phyloP scores from a whole-genome alignment of 2,113 vertebrate species.

The Spea bombifrons region DNA sequence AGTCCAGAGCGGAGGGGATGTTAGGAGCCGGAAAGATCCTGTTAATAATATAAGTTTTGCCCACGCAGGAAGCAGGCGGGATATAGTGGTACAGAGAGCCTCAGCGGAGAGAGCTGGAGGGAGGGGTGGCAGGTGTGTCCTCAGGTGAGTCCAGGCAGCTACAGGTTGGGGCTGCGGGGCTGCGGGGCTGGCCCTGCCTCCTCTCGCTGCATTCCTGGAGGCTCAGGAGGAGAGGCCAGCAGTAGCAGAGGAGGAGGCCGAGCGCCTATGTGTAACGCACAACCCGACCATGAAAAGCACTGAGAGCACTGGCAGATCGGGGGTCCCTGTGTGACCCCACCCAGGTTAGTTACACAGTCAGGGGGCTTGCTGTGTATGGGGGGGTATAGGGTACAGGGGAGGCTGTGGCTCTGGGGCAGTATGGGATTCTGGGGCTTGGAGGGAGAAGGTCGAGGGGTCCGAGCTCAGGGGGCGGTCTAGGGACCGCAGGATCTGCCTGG shows the following conservation, averaged over 20 bases:
- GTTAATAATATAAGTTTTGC: too few relatives aligned
- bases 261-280: not conserved
- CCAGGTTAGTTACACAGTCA: not conserved
- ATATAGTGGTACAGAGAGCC: not conserved
- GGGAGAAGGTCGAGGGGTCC: too few relatives aligned
- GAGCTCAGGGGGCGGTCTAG: not conserved
- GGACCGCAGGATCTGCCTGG: not conserved
- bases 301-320: not conserved
- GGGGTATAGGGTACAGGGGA: not conserved
- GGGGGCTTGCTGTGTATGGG: not conserved
- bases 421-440: not conserved
- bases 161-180: not conserved
- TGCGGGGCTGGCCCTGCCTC: not conserved
- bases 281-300: not conserved
- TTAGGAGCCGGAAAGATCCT: too few relatives aligned
- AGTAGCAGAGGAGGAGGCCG: constrained; percentile 9
- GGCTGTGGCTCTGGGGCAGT: not conserved
- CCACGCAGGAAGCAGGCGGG: too few relatives aligned
- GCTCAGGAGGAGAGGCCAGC: not conserved
- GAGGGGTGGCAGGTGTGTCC: not conserved
- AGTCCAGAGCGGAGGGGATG: too few relatives aligned
- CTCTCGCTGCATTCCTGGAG: not conserved
- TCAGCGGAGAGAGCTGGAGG: not conserved
- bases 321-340: not conserved
- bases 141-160: not conserved